A percentile compares a stretch with the other conserved stretches of the same genome.
Conservation (phyloP, 35 echinoderm and acorn worm genomes). For the Apostichopus japonicus region DNA sequence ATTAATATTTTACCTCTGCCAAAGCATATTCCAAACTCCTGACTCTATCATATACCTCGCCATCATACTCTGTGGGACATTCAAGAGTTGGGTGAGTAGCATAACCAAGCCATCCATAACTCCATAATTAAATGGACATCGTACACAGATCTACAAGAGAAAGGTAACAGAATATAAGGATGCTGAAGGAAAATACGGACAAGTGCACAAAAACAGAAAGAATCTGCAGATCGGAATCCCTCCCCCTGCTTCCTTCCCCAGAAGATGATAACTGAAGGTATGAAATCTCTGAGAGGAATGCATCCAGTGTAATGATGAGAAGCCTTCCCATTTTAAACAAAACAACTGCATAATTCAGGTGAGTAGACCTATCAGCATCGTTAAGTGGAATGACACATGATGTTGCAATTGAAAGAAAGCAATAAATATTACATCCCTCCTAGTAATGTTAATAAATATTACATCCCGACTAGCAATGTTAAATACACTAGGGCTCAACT, state of each 20-base stretch:
- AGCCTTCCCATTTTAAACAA: too few relatives aligned
- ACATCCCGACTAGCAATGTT: too few relatives aligned
- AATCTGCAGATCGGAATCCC: not conserved
- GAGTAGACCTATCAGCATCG: too few relatives aligned
- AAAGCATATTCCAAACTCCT: constrained; percentile 89
- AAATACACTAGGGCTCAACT: too few relatives aligned
- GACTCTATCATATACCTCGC: constrained; percentile 76
- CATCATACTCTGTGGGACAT: constrained; percentile 68
- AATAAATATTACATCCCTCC: too few relatives aligned
- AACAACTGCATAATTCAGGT: too few relatives aligned
- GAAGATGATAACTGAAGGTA: too few relatives aligned
- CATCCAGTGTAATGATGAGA: too few relatives aligned
- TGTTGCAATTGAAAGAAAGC: too few relatives aligned
- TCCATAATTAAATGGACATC: constrained; percentile 98
- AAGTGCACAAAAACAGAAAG: not conserved
- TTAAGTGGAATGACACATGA: too few relatives aligned
- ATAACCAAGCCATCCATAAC: constrained; percentile 89
- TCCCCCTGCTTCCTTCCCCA: not conserved
- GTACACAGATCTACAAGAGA: constrained; percentile 80
- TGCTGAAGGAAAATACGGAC: not conserved
- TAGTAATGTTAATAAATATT: too few relatives aligned
- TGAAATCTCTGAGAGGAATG: too few relatives aligned
- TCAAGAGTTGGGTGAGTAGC: constrained; percentile 84
- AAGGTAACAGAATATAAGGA: not conserved
- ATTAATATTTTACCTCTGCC: constrained; percentile 73